Conservation (phyloP, 1,140 invertebrate genomes). For the Cylas formicarius region DNA sequence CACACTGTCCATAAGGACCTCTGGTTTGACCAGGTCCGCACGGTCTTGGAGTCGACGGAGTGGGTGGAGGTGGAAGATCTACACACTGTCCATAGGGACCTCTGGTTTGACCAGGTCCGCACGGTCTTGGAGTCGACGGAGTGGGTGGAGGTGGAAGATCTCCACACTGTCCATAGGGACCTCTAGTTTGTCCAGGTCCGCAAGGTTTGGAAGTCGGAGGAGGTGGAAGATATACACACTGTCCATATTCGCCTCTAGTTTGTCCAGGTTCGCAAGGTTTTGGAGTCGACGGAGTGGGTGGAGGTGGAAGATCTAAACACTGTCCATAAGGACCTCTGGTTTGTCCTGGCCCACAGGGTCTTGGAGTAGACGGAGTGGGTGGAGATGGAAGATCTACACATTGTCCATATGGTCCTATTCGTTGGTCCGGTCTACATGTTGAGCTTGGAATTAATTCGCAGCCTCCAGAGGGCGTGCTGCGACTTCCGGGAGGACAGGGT, state of each 20-base stretch:
- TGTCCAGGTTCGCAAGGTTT: constrained; percentile 11
- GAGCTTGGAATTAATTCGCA: too few relatives aligned
- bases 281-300: too few relatives aligned
- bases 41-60: background rate
- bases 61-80: background rate
- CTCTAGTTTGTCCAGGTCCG: background rate
- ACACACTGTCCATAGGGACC: constrained; percentile 4
- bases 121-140: constrained; percentile 1
- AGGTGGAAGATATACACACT: constrained; percentile 1
- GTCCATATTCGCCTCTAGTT: background rate
- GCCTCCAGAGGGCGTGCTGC: constrained; percentile 8
- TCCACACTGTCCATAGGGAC: constrained; percentile 4
- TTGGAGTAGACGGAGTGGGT: constrained; percentile 14
- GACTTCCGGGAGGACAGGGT: constrained; percentile 17
- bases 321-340: too few relatives aligned
- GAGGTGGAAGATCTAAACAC: too few relatives aligned
- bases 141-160: constrained; percentile 3
- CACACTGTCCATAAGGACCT: constrained; percentile 8
- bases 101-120: background rate
- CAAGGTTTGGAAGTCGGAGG: background rate
- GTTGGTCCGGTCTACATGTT: constrained; percentile 20
- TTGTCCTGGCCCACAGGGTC: too few relatives aligned
- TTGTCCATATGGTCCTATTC: constrained; percentile 17
- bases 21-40: constrained; percentile 1
- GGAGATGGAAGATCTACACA: constrained; percentile 15